Conservation (phyloP, 2,888 invertebrate species). For the Latheticus oryzae region DNA sequence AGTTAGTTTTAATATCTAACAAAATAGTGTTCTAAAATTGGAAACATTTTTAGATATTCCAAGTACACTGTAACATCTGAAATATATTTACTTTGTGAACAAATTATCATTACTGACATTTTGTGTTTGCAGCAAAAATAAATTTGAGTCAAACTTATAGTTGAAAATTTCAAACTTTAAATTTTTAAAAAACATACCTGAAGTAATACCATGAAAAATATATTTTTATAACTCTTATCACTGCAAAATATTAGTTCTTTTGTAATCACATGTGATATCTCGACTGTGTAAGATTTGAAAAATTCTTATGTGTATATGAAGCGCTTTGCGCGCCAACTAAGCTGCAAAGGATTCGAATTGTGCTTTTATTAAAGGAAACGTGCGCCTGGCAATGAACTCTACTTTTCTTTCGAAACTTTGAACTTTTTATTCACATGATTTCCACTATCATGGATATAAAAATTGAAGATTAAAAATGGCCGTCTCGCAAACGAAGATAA, state of each 20-base stretch:
- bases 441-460: too few species aligned
- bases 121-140: too few species aligned
- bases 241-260: conserved; percentile 2
- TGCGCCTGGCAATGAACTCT: conserved; percentile 41
- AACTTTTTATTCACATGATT: too few species aligned
- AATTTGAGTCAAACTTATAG: neutral
- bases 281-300: too few species aligned
- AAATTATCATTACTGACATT: conserved; percentile 1
- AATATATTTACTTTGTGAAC: conserved; percentile 5
- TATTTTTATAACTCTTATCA: conserved; percentile 4
- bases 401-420: too few species aligned
- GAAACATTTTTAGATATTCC: conserved; percentile 1
- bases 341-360: conserved; percentile 24
- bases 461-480: too few species aligned
- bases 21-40: conserved; percentile 2
- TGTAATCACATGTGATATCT: neutral
- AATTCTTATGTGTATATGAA: conserved; percentile 30
- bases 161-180: too few species aligned
- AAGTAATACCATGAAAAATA: conserved; percentile 15
- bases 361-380: conserved; percentile 36
- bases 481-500: too few species aligned
- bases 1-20: conserved; percentile 14
- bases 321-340: conserved; percentile 41
- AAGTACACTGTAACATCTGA: conserved; percentile 1
- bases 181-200: conserved; percentile 6